A percentile compares a stretch with the other conserved stretches of the same genome.
Conservation (phyloP, 2,113 vertebrate species). For the Alces alces region DNA sequence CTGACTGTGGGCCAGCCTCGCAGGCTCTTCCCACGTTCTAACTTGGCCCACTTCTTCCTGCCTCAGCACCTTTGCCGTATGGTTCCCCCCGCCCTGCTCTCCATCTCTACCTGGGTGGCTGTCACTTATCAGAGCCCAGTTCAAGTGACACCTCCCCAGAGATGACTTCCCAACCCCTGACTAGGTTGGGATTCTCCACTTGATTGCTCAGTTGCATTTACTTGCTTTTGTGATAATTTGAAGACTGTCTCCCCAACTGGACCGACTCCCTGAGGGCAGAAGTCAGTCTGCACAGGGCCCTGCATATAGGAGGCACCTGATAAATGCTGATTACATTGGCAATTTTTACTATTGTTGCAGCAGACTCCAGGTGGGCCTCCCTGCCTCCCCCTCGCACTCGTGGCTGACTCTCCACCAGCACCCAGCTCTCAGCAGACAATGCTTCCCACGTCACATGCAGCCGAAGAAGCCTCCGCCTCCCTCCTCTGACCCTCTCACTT, state of each 20-base stretch:
- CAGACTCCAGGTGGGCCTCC: constrained; percentile 27
- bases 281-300: not conserved
- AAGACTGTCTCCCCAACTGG: not conserved
- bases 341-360: not conserved
- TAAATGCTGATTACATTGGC: not conserved
- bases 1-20: not conserved
- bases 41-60: not conserved
- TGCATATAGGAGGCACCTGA: not conserved
- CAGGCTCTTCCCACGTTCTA: not conserved
- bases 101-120: not conserved
- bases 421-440: not conserved
- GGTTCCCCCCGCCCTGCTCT: not conserved
- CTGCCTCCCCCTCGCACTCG: not conserved
- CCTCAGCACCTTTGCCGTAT: not conserved
- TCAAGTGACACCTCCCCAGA: not conserved
- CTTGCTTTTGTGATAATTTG: not conserved
- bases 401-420: not conserved
- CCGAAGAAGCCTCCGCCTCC: not conserved
- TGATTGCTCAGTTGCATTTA: not conserved
- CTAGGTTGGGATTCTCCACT: not conserved
- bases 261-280: not conserved
- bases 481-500: not conserved
- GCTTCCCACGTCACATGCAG: not conserved
- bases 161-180: not conserved
- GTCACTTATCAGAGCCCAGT: not conserved